Base-by-base conservation (phyloP, 1,140 invertebrate genomes). In the Himalopsyche phryganea region DNA sequence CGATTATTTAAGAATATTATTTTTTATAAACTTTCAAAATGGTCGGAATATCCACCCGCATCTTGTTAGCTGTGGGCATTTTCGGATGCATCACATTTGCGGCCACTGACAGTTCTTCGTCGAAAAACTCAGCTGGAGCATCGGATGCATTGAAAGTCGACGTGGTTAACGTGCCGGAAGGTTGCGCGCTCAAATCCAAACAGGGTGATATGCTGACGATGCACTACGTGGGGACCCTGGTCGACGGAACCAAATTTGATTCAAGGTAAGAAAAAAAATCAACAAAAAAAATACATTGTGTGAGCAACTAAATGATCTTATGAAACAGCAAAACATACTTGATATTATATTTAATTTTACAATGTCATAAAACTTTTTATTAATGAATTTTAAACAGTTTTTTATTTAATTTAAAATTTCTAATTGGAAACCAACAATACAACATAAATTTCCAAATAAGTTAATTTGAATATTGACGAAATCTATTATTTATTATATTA, bases 231-330 rank as follows among this genome's bases (percentile, higher is more conserved):
- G 93, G 93, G 62, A 94, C 89, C 15, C 79, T 96, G 36, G 77
- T 81, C 59, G 89, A 95, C 75, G 92, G 92, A 50, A 92, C 84
- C 67, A 92, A 94, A 77, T 96, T 96, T 70, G 92, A 96, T 73
- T 94, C 92, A 65, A 95, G 92, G 91, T 94, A 80, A 84, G 81
- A 40, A 19, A 28, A 9, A n/a, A n/a, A n/a, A n/a, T n/a, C n/a
- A n/a, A n/a, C n/a, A n/a, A n/a, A n/a, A n/a, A n/a, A n/a, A n/a
- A n/a, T n/a, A n/a, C n/a, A n/a, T n/a, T n/a, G n/a, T n/a, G n/a
- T n/a, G n/a, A n/a, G n/a, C n/a, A n/a, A n/a, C n/a, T n/a, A n/a
- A n/a, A n/a, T n/a, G n/a, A n/a, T n/a, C n/a, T n/a, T n/a, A n/a
- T n/a, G n/a, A n/a, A n/a, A n/a, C n/a, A n/a, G n/a, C n/a, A n/a